A percentile compares a stretch with the other conserved stretches of the same genome.
Conservation (phyloP, 2,113 vertebrate genomes). For the Entelurus aequoreus region DNA sequence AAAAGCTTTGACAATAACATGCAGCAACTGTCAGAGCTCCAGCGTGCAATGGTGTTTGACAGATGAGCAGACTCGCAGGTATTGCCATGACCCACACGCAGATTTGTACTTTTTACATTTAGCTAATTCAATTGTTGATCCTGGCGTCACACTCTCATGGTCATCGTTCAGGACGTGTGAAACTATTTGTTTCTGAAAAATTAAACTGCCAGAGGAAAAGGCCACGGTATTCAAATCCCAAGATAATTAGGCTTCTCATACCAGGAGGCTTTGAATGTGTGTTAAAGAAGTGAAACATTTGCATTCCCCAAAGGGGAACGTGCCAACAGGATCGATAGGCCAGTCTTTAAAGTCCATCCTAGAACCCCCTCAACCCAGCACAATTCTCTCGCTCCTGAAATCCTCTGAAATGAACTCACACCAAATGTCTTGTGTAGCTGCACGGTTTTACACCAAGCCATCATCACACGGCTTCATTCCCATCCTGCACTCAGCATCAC, state of each 20-base stretch:
- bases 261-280: conserved; percentile 54
- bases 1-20: conserved; percentile 47
- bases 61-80: conserved; percentile 23
- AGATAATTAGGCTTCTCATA: conserved; percentile 62
- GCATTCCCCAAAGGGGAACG: conserved; percentile 61
- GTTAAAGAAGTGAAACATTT: conserved; percentile 63
- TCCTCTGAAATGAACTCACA: conserved; percentile 36
- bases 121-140: conserved; percentile 26
- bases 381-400: conserved; percentile 36
- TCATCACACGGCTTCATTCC: not conserved
- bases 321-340: conserved; percentile 69
- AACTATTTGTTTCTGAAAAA: conserved; percentile 57
- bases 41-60: conserved; percentile 20
- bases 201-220: conserved; percentile 62
- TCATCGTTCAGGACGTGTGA: conserved; percentile 45
- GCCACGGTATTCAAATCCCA: conserved; percentile 62
- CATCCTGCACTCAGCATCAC: not conserved
- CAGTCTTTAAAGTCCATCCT: conserved; percentile 42
- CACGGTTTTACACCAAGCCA: conserved; percentile 1
- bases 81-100: conserved; percentile 12
- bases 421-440: conserved; percentile 19
- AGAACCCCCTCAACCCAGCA: conserved; percentile 54
- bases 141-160: conserved; percentile 18
- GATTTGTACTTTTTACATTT: conserved; percentile 9
- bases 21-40: conserved; percentile 39